phyloP scores from a whole-genome alignment of 1,140 invertebrate species.

The Augochlora pura region DNA sequence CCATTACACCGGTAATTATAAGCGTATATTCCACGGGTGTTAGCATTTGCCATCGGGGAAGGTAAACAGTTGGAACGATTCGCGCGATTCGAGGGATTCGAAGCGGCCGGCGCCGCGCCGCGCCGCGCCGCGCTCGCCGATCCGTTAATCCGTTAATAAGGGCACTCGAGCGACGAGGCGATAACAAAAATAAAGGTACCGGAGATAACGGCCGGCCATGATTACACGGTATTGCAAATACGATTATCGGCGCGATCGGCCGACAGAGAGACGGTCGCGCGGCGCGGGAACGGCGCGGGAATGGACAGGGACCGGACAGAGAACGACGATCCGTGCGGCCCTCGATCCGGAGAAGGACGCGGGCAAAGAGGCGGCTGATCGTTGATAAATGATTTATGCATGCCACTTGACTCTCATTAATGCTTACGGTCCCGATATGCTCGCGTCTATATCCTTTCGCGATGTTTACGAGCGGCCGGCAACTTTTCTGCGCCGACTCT shows the following conservation, averaged over 20 bases:
- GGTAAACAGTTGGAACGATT: too few relatives aligned
- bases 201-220: slow-evolving; percentile 26
- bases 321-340: background rate
- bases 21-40: too few relatives aligned
- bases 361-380: slow-evolving; percentile 53
- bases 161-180: slow-evolving; percentile 20
- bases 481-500: too few relatives aligned
- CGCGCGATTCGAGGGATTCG: too few relatives aligned
- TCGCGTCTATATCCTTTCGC: slow-evolving; percentile 23
- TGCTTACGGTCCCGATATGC: slow-evolving; percentile 22
- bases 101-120: too few relatives aligned
- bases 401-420: slow-evolving; percentile 62
- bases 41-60: too few relatives aligned
- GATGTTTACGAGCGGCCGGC: background rate
- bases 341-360: slow-evolving; percentile 31
- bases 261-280: background rate
- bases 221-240: slow-evolving; percentile 38
- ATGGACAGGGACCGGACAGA: background rate
- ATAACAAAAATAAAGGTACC: slow-evolving; percentile 41
- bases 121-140: background rate
- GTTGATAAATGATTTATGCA: slow-evolving; percentile 70
- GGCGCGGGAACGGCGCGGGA: background rate
- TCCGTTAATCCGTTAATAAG: slow-evolving; percentile 59
- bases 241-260: slow-evolving; percentile 17
- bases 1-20: too few relatives aligned